phyloP scores from a whole-genome alignment of 2,797 vertebrate species.

The Chromobotia macracanthus region DNA sequence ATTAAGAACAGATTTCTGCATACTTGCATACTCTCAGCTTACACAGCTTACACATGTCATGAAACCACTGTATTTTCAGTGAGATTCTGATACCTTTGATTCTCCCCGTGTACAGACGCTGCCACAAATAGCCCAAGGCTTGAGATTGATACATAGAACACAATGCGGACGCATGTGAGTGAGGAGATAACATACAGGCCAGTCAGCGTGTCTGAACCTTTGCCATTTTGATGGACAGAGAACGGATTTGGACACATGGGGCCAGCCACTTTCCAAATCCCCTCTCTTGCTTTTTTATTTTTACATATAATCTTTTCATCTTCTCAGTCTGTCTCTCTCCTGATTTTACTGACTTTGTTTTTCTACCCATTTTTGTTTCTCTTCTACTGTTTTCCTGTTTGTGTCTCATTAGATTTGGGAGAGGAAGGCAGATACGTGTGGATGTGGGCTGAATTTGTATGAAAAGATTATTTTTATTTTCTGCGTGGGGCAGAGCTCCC shows the following conservation, averaged over 20 bases:
- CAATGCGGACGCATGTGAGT: slow-evolving; percentile 50
- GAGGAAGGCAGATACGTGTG: slow-evolving; percentile 53
- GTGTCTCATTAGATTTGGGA: slow-evolving; percentile 20
- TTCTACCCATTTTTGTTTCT: background rate
- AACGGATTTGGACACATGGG: slow-evolving; percentile 21
- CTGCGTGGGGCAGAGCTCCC: slow-evolving; percentile 66
- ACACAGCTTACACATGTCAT: background rate
- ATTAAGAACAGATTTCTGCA: slow-evolving; percentile 29
- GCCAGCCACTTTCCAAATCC: slow-evolving; percentile 7
- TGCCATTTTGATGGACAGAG: slow-evolving; percentile 40
- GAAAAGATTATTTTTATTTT: slow-evolving; percentile 80
- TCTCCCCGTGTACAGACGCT: slow-evolving; percentile 14
- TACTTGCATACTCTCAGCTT: background rate
- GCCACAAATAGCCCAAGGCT: slow-evolving; percentile 17
- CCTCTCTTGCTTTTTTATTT: background rate
- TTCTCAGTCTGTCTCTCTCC: background rate
- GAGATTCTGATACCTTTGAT: slow-evolving; percentile 31
- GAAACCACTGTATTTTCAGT: slow-evolving; percentile 22
- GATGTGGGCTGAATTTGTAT: slow-evolving; percentile 75
- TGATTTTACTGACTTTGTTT: slow-evolving; percentile 2
- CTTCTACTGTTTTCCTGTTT: background rate
- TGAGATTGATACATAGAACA: slow-evolving; percentile 36
- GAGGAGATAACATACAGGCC: slow-evolving; percentile 39
- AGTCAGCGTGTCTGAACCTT: slow-evolving; percentile 1
- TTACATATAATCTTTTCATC: background rate